Conservation (phyloP, 2,113 vertebrate species). For the Aldabrachelys gigantea region DNA sequence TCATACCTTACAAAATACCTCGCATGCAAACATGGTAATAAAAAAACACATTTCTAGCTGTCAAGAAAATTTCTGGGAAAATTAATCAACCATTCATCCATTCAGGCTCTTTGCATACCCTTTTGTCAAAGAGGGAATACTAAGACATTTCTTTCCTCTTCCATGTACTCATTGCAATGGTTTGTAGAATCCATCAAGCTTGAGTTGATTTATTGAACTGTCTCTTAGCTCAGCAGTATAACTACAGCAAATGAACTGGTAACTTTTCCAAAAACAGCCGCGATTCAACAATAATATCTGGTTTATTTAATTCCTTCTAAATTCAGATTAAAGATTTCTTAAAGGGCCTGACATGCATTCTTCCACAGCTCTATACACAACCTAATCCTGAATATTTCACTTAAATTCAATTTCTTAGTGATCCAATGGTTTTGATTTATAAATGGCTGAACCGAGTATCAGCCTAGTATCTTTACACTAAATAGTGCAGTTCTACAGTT, state of each 20-base stretch:
- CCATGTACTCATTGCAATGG: constrained; percentile 90
- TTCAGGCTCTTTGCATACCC: constrained; percentile 99
- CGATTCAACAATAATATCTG: constrained; percentile 82
- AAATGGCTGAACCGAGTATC: not conserved
- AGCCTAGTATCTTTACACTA: not conserved
- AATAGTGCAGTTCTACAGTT: not conserved
- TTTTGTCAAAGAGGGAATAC: constrained; percentile 95
- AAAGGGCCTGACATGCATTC: constrained; percentile 19
- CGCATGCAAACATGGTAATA: constrained; percentile 92
- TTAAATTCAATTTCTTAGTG: not conserved
- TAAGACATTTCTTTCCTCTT: constrained; percentile 95
- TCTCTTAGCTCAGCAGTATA: constrained; percentile 99
- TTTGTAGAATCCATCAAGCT: constrained; percentile 99
- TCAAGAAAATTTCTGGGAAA: constrained; percentile 97
- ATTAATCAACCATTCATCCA: constrained; percentile 99
- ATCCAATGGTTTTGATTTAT: constrained; percentile 6
- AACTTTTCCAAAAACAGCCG: constrained; percentile 88
- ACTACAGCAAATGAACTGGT: constrained; percentile 99
- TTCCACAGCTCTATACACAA: not conserved
- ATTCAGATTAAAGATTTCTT: constrained; percentile 67
- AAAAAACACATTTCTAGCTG: constrained; percentile 98
- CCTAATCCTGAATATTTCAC: not conserved
- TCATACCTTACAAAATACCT: constrained; percentile 87
- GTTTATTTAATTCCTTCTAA: constrained; percentile 77
- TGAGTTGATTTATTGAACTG: constrained; percentile 99